Evolutionary conservation across 2,113 vertebrate species (phyloP).

Genomic region (Tinamus guttatus): DNA sequence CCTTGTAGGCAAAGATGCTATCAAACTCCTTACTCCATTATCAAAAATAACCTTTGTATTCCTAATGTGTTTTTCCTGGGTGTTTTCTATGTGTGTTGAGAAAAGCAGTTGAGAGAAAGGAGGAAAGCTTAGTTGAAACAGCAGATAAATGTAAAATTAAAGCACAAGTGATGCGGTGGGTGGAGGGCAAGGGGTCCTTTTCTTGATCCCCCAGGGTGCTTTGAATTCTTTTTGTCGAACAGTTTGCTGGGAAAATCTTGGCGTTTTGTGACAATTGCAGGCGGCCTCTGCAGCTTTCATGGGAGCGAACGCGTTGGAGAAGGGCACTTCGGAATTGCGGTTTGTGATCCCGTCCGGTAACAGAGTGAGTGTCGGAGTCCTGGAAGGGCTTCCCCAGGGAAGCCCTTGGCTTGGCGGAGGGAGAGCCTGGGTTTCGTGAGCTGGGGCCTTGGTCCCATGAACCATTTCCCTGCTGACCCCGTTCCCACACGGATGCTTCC

Average conservation of each 20-base stretch:
- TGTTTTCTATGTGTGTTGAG: neutral
- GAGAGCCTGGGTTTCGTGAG: neutral
- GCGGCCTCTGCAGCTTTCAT: constrained; percentile 11
- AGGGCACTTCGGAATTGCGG: neutral
- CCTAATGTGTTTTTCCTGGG: neutral
- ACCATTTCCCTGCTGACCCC: rapidly evolving
- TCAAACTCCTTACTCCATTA: neutral
- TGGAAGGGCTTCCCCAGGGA: neutral
- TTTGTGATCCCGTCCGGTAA: neutral
- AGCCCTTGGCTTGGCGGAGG: neutral
- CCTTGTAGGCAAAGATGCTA: neutral
- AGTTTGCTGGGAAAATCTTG: constrained; percentile 32
- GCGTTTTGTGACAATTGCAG: neutral
- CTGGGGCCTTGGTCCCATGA: rapidly evolving
- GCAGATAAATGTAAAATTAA: neutral
- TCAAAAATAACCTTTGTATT: neutral
- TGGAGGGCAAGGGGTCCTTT: neutral
- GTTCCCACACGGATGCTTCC: rapidly evolving
- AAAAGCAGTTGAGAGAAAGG: neutral
- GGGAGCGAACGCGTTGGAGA: neutral
- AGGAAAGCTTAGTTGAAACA: neutral
- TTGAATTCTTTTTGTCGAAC: constrained; percentile 14
- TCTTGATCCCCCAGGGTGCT: neutral
- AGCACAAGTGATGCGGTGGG: neutral
- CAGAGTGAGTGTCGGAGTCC: neutral